These are phyloP conservation scores for Pseudomyrmex dendroicus DNA, from an alignment of 1,140 invertebrate species.

Conservation along the genomic window DNA sequence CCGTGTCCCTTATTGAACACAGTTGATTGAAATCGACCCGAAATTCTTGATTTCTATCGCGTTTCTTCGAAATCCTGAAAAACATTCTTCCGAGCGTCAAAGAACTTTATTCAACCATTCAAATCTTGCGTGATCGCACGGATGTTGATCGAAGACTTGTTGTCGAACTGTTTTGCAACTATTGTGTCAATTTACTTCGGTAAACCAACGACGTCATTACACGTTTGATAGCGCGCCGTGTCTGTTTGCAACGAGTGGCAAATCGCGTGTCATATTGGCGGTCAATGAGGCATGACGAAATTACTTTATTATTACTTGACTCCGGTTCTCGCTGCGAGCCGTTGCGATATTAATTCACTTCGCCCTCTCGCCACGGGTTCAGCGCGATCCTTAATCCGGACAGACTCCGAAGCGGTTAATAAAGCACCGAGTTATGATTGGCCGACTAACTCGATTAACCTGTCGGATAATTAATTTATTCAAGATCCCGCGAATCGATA, in stretches of 20 bases:
- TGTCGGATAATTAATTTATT: conserved; percentile 78
- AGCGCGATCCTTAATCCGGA: conserved; percentile 11
- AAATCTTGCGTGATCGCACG: neutral
- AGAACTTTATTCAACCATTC: neutral
- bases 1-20: conserved; percentile 28
- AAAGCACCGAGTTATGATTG: conserved; percentile 71
- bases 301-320: conserved; percentile 46
- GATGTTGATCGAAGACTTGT: neutral
- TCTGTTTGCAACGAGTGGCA: conserved; percentile 9
- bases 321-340: conserved; percentile 9
- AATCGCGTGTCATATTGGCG: conserved; percentile 18
- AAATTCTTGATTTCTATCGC: conserved; percentile 34
- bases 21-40: conserved; percentile 40
- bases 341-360: conserved; percentile 7
- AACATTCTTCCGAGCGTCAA: neutral
- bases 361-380: neutral
- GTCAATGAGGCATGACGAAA: conserved; percentile 22
- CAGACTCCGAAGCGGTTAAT: conserved; percentile 58
- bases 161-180: neutral
- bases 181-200: conserved; percentile 7
- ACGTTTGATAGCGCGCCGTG: neutral
- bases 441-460: conserved; percentile 75
- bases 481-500: conserved; percentile 73
- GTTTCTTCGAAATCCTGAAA: conserved; percentile 3
- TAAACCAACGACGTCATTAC: conserved; percentile 1